Evolutionary conservation across 2,113 vertebrate species (phyloP), one percentile per base, ranked within the genome.

Genomic region (Synodontis membranacea): DNA sequence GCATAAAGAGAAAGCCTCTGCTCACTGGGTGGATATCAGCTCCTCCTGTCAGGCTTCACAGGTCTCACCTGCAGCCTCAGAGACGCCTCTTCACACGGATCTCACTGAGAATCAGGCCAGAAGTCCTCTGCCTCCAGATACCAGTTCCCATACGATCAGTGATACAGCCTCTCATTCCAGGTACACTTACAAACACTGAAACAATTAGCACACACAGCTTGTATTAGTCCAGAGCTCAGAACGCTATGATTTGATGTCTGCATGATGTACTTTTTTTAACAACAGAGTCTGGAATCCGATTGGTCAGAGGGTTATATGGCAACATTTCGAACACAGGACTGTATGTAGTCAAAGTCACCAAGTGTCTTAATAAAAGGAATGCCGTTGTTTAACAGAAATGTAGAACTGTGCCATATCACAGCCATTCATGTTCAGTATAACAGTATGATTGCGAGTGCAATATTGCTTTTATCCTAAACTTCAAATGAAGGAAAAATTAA

Each of bases 151-250:
- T 90, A 97, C 96, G 62, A 95, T 99, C 28, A 97, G 94, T 14
- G 98, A 98, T 1, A 92, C 93, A 0, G 94, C 96, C 34, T 97
- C 97, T 0, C 96, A 97, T 89, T 95, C 97, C 44, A 98, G 98
- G 98, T 99, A 76, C 50, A 88, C 88, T 10, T 86, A 52, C 52
- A 50, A 28, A 37, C 21, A 9, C 39, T 74, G 25, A 25, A 76
- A 25, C 52, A 17, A 3, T 7, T 48, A 50, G 44, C 5, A 2
- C 42, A 31, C 28, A 31, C 15, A 3, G 28, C 76, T 54, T 78
- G 42, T 31, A 31, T 50, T 37, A 34, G 23, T 80, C 31, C 15
- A 15, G 28, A 78, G 14, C 46, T 78, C 74, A 31, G 46, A 19
- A 6, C 6, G 6, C 44, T 28, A 17, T 31, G 8, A 23, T 50